Evolutionary conservation across 1,140 invertebrate species (phyloP).

Genomic region (Drosophila ananassae): DNA sequence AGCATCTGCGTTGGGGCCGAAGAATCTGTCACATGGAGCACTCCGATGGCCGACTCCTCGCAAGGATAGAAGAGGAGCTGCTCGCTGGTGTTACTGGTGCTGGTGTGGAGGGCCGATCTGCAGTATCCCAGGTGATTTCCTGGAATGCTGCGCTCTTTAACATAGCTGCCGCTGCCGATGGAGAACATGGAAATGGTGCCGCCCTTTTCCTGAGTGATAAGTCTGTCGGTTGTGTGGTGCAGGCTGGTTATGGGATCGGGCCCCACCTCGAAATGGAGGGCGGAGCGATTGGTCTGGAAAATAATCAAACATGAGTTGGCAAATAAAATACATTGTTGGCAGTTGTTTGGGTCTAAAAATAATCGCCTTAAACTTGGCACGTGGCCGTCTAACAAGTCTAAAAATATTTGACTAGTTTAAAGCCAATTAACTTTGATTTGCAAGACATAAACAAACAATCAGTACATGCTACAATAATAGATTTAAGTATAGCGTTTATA

Average conservation of each 20-base stretch:
- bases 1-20: constrained; percentile 85
- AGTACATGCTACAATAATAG: neutral
- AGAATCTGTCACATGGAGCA: constrained; percentile 86
- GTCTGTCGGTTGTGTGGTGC: constrained; percentile 83
- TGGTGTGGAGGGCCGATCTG: constrained; percentile 86
- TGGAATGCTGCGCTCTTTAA: constrained; percentile 85
- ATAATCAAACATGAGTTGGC: neutral
- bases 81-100: constrained; percentile 84
- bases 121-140: constrained; percentile 88
- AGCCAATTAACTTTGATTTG: neutral
- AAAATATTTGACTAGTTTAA: neutral
- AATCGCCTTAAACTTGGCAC: constrained; percentile 7
- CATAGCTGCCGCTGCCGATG: constrained; percentile 86
- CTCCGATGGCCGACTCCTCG: constrained; percentile 87
- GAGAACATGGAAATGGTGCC: constrained; percentile 88
- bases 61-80: constrained; percentile 88
- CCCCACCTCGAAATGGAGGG: constrained; percentile 74
- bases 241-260: constrained; percentile 70
- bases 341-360: constrained; percentile 1
- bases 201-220: constrained; percentile 89
- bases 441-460: neutral
- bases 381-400: neutral
- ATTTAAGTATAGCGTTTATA: neutral
- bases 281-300: constrained; percentile 73
- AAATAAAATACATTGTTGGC: neutral